These are phyloP conservation scores for Pagetopsis macropterus DNA, from an alignment of 2,797 vertebrate species.

Conservation along the genomic window DNA sequence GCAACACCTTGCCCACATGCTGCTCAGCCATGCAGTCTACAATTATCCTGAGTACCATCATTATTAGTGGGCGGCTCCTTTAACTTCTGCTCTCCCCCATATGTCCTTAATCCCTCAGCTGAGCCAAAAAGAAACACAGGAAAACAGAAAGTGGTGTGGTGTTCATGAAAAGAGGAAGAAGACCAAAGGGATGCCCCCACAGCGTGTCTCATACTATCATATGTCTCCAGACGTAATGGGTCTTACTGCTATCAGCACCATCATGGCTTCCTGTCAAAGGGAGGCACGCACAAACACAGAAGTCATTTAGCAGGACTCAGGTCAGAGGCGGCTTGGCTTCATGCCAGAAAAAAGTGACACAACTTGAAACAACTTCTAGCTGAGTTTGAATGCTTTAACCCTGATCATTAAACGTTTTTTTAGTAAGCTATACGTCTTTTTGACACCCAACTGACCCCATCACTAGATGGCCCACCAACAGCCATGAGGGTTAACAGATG, in stretches of 20 bases:
- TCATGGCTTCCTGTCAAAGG: constrained; percentile 77
- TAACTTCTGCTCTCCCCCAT: neutral
- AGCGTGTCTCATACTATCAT: constrained; percentile 73
- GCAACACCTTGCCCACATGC: constrained; percentile 11
- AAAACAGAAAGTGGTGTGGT: constrained; percentile 43
- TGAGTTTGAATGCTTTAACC: constrained; percentile 12
- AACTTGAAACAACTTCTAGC: constrained; percentile 9
- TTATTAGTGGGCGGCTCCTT: constrained; percentile 30
- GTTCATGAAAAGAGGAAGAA: constrained; percentile 51
- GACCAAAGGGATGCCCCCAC: constrained; percentile 66
- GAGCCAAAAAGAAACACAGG: constrained; percentile 47
- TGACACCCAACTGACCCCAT: constrained; percentile 8
- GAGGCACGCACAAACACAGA: constrained; percentile 71
- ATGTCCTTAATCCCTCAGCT: constrained; percentile 23
- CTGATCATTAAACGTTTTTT: neutral
- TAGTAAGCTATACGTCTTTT: neutral
- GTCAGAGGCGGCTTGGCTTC: constrained; percentile 25
- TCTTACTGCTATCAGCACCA: constrained; percentile 73
- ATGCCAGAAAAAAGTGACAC: constrained; percentile 21
- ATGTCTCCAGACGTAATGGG: constrained; percentile 76
- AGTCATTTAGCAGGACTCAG: constrained; percentile 37
- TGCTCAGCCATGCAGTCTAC: constrained; percentile 15
- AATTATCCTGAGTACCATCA: constrained; percentile 34
- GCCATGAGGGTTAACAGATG: constrained; percentile 66
- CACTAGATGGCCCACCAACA: constrained; percentile 45